A percentile compares a stretch with the other conserved stretches of the same genome.
Evolutionary conservation across 2,113 vertebrate genomes (phyloP).

Genomic region (Cryptomyrus ogoouensis): DNA sequence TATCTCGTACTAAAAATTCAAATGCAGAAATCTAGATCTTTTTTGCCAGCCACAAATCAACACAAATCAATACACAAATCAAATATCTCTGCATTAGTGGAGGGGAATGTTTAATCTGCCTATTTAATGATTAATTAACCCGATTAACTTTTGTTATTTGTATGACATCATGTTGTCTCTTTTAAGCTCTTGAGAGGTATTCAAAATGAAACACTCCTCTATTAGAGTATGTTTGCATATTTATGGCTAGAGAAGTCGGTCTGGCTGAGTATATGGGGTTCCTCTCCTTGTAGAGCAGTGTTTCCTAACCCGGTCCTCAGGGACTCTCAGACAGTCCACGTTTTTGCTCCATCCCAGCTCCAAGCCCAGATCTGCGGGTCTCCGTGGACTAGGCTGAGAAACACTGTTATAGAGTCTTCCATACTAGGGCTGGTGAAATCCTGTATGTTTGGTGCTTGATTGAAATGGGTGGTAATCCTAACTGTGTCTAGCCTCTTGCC

Average conservation of each 20-base stretch:
- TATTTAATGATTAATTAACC: not conserved
- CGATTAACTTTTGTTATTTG: not conserved
- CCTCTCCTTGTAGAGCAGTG: not conserved
- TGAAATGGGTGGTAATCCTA: not conserved
- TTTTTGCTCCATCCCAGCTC: not conserved
- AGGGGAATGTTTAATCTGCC: not conserved
- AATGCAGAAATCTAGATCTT: not conserved
- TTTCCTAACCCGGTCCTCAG: not conserved
- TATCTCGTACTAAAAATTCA: not conserved
- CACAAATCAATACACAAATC: not conserved
- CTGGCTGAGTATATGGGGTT: not conserved
- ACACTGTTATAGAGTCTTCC: not conserved
- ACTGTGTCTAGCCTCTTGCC: not conserved
- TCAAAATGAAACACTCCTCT: not conserved
- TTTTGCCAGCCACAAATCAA: not conserved
- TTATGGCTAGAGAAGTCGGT: not conserved
- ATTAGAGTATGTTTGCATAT: not conserved
- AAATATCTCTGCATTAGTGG: not conserved
- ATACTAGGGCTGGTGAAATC: not conserved
- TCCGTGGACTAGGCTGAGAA: not conserved
- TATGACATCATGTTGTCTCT: not conserved
- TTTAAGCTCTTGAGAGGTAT: not conserved
- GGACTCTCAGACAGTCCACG: not conserved
- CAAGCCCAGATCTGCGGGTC: not conserved
- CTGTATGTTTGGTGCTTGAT: not conserved